Base-by-base conservation (phyloP, 2,888 invertebrate species). In the Microdon myrmicae region DNA sequence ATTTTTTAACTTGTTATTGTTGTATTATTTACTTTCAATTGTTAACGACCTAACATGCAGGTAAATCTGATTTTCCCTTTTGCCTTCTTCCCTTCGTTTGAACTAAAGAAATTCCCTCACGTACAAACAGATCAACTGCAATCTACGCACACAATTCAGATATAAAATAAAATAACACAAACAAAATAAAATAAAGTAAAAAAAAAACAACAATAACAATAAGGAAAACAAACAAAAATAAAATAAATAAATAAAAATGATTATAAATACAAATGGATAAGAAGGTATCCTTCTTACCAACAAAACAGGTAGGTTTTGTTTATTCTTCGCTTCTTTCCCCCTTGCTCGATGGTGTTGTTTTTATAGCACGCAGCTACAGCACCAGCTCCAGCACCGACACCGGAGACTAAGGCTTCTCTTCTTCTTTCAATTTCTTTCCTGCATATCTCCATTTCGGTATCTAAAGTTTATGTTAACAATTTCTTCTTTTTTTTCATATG, bases 281-380 rank as follows among this genome's bases (percentile, higher is more conserved):
- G 53, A 55, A 53, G 43, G 37, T 56, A 67, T 53, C 55, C 54
- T 60, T 60, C 59, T 47, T n/a, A n/a, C n/a, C 41, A 29, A 54
- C 53, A 60, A 53, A 35, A 54, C 59, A 60, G 59, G 59, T 60
- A 60, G 35, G 41, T 53, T 59, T 44, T 56, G 43, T 53, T 53
- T 45, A 48, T 44, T 54, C 44, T 55, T 49, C 22, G 34, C n/a
- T 12, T n/a, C n/a, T n/a, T 37, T 16, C 14, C 25, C 31, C 32
- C 17, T 10, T 25, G 7, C 38, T 35, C 9, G n/a, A n/a, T n/a
- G n/a, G n/a, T n/a, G n/a, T n/a, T n/a, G n/a, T n/a, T n/a, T 17
- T 26, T 29, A n/a, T n/a, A n/a, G 7, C 4, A 16, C 17, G 26
- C 19, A 6, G 34, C 12, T 16, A 13, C 13, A 14, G 25, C 34